These are phyloP conservation scores for Allophyes oxyacanthae DNA, from an alignment of 2,888 invertebrate genomes.

Conservation along the genomic window DNA sequence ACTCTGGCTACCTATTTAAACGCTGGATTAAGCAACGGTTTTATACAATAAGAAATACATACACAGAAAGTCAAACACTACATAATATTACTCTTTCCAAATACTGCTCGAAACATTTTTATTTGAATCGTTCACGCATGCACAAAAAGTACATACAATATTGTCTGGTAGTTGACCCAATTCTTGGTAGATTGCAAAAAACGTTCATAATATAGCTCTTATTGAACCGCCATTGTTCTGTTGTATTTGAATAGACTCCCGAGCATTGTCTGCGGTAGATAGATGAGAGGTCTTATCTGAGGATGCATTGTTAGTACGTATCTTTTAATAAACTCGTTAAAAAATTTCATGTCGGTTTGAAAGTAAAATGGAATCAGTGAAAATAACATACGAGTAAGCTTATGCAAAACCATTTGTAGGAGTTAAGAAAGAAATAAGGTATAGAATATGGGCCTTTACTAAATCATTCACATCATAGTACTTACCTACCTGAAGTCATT, in stretches of 20 bases:
- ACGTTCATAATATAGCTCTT: constrained; percentile 27
- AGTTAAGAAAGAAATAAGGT: no score
- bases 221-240: constrained; percentile 51
- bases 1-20: no score
- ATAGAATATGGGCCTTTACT: no score
- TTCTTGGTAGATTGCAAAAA: constrained; percentile 42
- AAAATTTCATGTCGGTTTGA: constrained; percentile 6
- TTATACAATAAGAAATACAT: no score
- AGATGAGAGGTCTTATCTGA: constrained; percentile 36
- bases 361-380: constrained; percentile 1
- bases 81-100: background rate
- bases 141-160: constrained; percentile 22
- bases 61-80: background rate
- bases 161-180: constrained; percentile 25
- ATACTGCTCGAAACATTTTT: background rate
- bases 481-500: no score
- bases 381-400: no score
- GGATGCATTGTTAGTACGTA: constrained; percentile 29
- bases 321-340: constrained; percentile 13
- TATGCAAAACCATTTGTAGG: no score
- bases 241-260: constrained; percentile 36
- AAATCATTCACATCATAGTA: no score
- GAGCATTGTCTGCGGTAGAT: constrained; percentile 10
- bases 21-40: no score
- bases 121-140: background rate